These are phyloP conservation scores for Pseudochirops corinnae DNA, from an alignment of 2,797 vertebrate species.

Conservation along the genomic window DNA sequence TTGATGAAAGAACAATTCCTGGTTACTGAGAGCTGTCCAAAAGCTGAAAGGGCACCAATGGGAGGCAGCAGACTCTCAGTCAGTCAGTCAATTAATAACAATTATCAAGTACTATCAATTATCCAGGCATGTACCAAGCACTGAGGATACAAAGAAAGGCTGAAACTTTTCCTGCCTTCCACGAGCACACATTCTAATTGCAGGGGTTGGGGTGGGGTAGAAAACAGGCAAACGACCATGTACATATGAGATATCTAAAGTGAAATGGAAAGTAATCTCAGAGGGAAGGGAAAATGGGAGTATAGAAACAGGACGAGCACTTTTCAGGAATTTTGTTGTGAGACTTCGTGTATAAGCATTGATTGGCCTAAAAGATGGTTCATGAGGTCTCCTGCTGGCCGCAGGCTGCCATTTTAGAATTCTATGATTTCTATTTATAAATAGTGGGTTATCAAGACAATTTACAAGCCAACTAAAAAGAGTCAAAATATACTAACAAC, in stretches of 20 bases:
- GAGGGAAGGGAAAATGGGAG: background rate
- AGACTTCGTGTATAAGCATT: background rate
- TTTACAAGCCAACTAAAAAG: background rate
- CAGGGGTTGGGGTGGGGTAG: background rate
- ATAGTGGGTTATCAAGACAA: background rate
- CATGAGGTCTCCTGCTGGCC: background rate
- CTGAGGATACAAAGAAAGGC: background rate
- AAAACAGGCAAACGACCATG: background rate
- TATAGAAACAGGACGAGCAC: background rate
- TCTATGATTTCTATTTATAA: background rate
- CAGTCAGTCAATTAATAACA: background rate
- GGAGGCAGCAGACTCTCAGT: background rate
- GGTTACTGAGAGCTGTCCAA: background rate
- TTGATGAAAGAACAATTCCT: background rate
- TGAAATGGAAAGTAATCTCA: background rate
- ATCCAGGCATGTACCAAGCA: background rate
- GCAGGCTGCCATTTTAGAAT: background rate
- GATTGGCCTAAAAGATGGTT: background rate
- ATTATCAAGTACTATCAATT: background rate
- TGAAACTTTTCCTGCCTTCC: background rate
- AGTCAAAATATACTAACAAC: background rate
- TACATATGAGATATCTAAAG: background rate
- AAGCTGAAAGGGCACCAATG: background rate
- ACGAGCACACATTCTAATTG: background rate
- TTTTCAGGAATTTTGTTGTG: background rate